Percentiles rank a stretch among this genome's conserved stretches.
These are phyloP conservation scores for Parnassius orleans DNA, from an alignment of 2,888 invertebrate species.

Conservation along the genomic window DNA sequence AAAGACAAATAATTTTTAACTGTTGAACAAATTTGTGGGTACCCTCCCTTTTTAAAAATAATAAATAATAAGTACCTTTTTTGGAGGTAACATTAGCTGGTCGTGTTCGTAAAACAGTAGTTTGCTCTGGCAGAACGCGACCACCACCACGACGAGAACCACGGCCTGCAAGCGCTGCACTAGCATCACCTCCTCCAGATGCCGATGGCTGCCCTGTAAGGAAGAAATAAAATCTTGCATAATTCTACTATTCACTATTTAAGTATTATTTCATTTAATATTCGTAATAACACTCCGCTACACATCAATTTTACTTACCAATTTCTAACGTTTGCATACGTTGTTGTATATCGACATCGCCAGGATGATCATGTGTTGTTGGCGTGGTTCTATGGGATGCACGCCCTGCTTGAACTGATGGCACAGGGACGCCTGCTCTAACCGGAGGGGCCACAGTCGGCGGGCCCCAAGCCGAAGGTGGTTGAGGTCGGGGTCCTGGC, in stretches of 20 bases:
- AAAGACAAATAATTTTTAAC: too few relatives aligned
- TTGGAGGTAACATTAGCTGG: slow-evolving; percentile 57
- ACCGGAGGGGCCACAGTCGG: slow-evolving; percentile 56
- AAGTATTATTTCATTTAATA: too few relatives aligned
- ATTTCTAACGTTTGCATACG: slow-evolving; percentile 57
- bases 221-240: background rate
- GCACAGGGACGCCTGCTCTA: slow-evolving; percentile 57
- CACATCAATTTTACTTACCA: slow-evolving; percentile 37
- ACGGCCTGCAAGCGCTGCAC: slow-evolving; percentile 55
- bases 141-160: slow-evolving; percentile 81
- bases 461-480: slow-evolving; percentile 66
- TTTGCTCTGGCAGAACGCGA: slow-evolving; percentile 60
- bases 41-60: too few relatives aligned
- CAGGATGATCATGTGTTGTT: slow-evolving; percentile 62
- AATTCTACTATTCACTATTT: too few relatives aligned
- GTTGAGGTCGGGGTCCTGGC: slow-evolving; percentile 57
- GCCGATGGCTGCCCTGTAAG: slow-evolving; percentile 33
- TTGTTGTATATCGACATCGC: slow-evolving; percentile 64
- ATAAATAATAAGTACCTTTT: slow-evolving; percentile 48
- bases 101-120: slow-evolving; percentile 62
- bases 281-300: too few relatives aligned
- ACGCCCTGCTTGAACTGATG: slow-evolving; percentile 51
- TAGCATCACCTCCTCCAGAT: slow-evolving; percentile 49
- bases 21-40: too few relatives aligned
- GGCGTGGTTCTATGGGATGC: slow-evolving; percentile 59